phyloP scores from a whole-genome alignment of 35 echinoderm and acorn worm species.

The Apostichopus californicus region DNA sequence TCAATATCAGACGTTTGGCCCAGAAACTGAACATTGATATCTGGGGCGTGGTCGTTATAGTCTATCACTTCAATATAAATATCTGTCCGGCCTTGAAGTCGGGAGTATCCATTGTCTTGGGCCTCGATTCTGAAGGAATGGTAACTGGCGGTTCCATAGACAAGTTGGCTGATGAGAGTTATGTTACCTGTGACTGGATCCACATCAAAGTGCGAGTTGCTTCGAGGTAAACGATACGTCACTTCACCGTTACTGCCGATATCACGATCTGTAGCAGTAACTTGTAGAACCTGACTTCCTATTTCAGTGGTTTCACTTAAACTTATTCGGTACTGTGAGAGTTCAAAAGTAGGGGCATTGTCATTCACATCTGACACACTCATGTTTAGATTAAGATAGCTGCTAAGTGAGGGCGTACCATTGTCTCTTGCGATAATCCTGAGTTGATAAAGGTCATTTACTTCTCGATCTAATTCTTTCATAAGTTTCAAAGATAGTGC shows the following conservation, averaged over 20 bases:
- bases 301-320: conserved; percentile 79
- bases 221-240: conserved; percentile 70
- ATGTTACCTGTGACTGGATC: conserved; percentile 76
- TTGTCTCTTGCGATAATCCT: conserved; percentile 78
- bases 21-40: conserved; percentile 55
- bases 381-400: conserved; percentile 72
- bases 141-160: conserved; percentile 54
- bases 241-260: conserved; percentile 80
- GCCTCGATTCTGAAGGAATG: conserved; percentile 79
- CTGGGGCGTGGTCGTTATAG: conserved; percentile 90
- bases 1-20: neutral
- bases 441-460: conserved; percentile 79
- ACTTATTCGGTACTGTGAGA: conserved; percentile 64
- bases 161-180: conserved; percentile 50
- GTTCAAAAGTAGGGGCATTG: conserved; percentile 85
- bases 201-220: conserved; percentile 63
- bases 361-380: conserved; percentile 85
- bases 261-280: conserved; percentile 84
- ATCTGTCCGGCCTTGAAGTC: conserved; percentile 68
- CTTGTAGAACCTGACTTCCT: conserved; percentile 71
- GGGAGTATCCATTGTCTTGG: conserved; percentile 68
- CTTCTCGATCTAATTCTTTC: conserved; percentile 76
- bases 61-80: conserved; percentile 73
- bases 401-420: conserved; percentile 64
- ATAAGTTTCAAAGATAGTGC: conserved; percentile 59